Percentiles rank a stretch among this genome's conserved stretches.
Evolutionary conservation across 2,888 invertebrate species (phyloP).

Genomic region (Pimpla rufipes): DNA sequence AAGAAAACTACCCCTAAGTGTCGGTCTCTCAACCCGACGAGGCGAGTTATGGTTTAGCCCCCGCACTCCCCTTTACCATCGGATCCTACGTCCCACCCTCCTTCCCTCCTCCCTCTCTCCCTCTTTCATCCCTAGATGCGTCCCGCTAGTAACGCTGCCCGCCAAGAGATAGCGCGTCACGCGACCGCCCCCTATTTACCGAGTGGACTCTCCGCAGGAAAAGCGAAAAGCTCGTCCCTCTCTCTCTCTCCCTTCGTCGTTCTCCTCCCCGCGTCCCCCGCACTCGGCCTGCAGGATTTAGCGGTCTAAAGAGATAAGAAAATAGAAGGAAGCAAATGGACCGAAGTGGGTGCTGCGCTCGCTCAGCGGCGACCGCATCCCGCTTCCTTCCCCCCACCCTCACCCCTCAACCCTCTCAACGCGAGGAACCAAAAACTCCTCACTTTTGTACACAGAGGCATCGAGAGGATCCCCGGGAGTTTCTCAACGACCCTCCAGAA

Average conservation of each 20-base stretch:
- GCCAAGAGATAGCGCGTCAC: conserved; percentile 53
- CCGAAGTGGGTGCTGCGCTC: conserved; percentile 56
- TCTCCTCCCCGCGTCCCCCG: background rate
- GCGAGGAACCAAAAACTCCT: conserved; percentile 53
- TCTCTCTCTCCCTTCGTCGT: background rate
- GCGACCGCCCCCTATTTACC: conserved; percentile 62
- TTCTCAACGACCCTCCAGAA: conserved; percentile 26
- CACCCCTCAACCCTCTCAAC: background rate
- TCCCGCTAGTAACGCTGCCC: conserved; percentile 1
- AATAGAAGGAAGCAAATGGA: conserved; percentile 67
- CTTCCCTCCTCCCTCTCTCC: conserved; percentile 24
- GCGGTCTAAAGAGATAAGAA: conserved; percentile 66
- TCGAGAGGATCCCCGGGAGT: conserved; percentile 3
- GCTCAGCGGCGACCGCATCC: conserved; percentile 31
- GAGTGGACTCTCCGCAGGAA: conserved; percentile 56
- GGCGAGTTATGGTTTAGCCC: conserved; percentile 61
- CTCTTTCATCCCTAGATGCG: conserved; percentile 16
- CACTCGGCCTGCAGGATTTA: conserved; percentile 48
- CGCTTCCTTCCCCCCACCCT: background rate
- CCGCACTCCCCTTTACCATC: background rate
- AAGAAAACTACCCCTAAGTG: conserved; percentile 66
- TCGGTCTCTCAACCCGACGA: conserved; percentile 64
- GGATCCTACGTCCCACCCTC: too few relatives aligned
- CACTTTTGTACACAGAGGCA: conserved; percentile 45
- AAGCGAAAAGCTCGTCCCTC: conserved; percentile 43